Evolutionary conservation across 35 echinoderm and acorn worm genomes (phyloP), one percentile per base, ranked within the genome.

Genomic region (Lytechinus variegatus): DNA sequence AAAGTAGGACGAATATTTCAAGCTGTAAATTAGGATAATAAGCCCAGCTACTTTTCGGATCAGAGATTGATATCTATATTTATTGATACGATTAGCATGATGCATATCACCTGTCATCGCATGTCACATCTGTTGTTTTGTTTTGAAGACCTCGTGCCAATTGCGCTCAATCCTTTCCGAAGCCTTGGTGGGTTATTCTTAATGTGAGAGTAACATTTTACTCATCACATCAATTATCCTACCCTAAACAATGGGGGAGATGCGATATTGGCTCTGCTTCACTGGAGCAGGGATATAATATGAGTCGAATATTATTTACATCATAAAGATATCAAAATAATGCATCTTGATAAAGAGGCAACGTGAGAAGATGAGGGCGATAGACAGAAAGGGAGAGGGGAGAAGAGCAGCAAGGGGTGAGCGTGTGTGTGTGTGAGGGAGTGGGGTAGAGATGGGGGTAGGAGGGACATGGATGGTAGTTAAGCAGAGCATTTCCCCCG

Each of bases 81-180:
- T 79, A 79, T 79, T 79, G 66, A 79, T 79, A 79, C 19, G 66
- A 79, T 79, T 79, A 79, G 66, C 66, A n/a, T 79, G 66, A 27
- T 79, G 66, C 66, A 4, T 24, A 24, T 79, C 66, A 79, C 19
- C 66, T 79, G 66, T 21, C 66, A 79, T 79, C 66, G 8, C 19
- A 79, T 79, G 19, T 79, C 66, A 79, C 66, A 79, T 24, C 66
- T 79, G 66, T 79, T 79, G 19, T 79, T 79, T 79, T 19, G 14
- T 79, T 79, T 79, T 24, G 16, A 24, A 79, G 66, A 24, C 19
- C 66, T 7, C 66, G 66, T 79, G 19, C 66, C 4, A 79, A 19
- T 79, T n/a, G n/a, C 66, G n/a, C 66, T 16, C n/a, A 24, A 79
- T 79, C 66, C 14, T 79, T 79, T 79, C 66, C 66, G n/a, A 79